A percentile compares a stretch with the other conserved stretches of the same genome.
phyloP scores from a whole-genome alignment of 2,113 vertebrate species.

The Calidris pygmaea region DNA sequence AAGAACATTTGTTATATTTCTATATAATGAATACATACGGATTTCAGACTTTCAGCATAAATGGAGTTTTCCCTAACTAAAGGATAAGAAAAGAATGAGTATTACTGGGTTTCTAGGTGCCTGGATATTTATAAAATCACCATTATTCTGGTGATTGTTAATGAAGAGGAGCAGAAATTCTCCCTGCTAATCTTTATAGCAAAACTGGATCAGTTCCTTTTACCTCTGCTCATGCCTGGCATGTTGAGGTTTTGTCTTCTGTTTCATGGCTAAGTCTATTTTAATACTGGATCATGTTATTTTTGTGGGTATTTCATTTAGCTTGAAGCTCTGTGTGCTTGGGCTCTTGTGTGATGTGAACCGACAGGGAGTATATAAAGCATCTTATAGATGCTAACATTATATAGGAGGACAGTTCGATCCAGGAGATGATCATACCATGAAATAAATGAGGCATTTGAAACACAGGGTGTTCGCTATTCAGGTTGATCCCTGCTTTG shows the following conservation, averaged over 20 bases:
- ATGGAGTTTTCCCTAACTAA: not conserved
- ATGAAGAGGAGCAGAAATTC: not conserved
- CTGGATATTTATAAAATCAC: not conserved
- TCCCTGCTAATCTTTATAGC: not conserved
- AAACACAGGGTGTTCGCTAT: not conserved
- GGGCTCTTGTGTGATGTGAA: not conserved
- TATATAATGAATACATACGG: accelerated
- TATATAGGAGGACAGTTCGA: accelerated
- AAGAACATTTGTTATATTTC: not conserved
- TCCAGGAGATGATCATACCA: not conserved
- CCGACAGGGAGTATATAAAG: not conserved
- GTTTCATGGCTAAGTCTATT: not conserved
- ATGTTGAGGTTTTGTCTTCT: not conserved
- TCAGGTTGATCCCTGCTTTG: not conserved
- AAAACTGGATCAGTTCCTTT: not conserved
- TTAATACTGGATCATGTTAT: not conserved
- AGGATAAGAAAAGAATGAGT: too few species aligned
- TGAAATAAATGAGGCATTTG: not conserved
- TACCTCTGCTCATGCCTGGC: not conserved
- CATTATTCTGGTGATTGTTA: not conserved
- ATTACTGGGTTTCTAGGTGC: not conserved
- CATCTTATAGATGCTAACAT: not conserved
- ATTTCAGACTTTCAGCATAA: not conserved
- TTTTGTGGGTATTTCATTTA: not conserved
- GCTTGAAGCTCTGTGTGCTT: not conserved